Evolutionary conservation across 2,113 vertebrate genomes (phyloP), one percentile per base, ranked within the genome.

Genomic region (Paramormyrops kingsleyae): DNA sequence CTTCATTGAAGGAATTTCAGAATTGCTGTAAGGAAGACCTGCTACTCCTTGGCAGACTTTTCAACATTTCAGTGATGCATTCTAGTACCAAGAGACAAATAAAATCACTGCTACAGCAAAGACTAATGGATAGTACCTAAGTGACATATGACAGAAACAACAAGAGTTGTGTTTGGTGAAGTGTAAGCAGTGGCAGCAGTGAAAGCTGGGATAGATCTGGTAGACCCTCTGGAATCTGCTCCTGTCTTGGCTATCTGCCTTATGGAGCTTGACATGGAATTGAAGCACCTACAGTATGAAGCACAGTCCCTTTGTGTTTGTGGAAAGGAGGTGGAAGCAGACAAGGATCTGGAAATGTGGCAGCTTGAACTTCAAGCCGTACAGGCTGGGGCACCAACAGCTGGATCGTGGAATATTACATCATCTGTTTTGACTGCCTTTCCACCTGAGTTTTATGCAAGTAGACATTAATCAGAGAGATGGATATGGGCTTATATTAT

Each of bases 401-500:
- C 62, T 70, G 62, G n/a, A 70, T 70, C n/a, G n/a, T 70, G 62
- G 62, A 70, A 70, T 70, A 70, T 70, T 70, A 70, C 62, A 70
- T 70, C 62, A 70, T 70, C 62, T 70, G n/a, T 31, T 31, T 70
- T 31, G 62, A 70, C 62, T 70, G 62, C 62, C n/a, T 70, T 27
- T 70, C 27, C 62, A 70, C 62, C 62, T 70, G 62, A 70, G 62
- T 70, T 70, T 70, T 70, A 70, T 70, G 62, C 62, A 70, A 70
- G n/a, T 31, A 70, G 62, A 70, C 62, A 70, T 70, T 70, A 70
- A 70, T 70, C 62, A 70, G 62, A 70, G 62, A 70, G 27, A 70
- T 70, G 62, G 62, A 70, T 70, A 70, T 70, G n/a, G 62, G 62
- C n/a, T 13, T 70, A 27, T 70, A 70, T 70, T 70, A 70, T 31